Percentiles rank a stretch among this genome's conserved stretches.
These are phyloP conservation scores for Apodemus speciosus DNA, from an alignment of 2,113 vertebrate genomes.

Conservation along the genomic window DNA sequence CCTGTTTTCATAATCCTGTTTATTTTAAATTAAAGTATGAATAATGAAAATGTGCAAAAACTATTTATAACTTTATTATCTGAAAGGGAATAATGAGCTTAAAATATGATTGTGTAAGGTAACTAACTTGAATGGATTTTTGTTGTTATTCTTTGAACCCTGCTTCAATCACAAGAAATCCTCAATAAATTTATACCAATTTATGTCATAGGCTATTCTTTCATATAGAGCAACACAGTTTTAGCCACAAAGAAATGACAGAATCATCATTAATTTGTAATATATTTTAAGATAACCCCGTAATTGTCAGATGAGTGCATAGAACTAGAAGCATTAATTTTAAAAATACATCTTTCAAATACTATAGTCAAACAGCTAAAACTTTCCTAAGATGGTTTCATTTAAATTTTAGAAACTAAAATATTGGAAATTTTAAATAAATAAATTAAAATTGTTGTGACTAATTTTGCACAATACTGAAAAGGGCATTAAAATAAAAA, in stretches of 20 bases:
- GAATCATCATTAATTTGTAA: conserved; percentile 38
- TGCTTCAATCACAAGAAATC: conserved; percentile 71
- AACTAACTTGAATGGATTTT: conserved; percentile 51
- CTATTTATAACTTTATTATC: conserved; percentile 67
- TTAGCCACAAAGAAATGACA: conserved; percentile 51
- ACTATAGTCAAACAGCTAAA: neutral
- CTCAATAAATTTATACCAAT: conserved; percentile 34
- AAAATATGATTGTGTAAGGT: conserved; percentile 75
- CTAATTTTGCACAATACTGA: neutral
- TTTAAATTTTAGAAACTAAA: conserved; percentile 6
- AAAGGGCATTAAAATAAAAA: conserved; percentile 3
- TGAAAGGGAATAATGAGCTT: conserved; percentile 30
- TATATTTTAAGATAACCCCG: neutral
- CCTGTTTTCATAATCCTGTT: neutral
- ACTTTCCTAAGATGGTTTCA: neutral
- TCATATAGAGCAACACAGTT: conserved; percentile 37
- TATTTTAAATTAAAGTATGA: conserved; percentile 44
- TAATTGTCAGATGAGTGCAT: conserved; percentile 27
- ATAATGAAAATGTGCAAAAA: neutral
- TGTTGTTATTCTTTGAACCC: conserved; percentile 51
- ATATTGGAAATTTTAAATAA: neutral
- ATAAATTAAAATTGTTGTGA: neutral
- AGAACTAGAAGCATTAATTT: conserved; percentile 68
- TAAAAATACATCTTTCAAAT: conserved; percentile 55
- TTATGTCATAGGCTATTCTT: neutral